Base-by-base conservation (phyloP, 2,888 invertebrate species). In the Anagyrus pseudococci region DNA sequence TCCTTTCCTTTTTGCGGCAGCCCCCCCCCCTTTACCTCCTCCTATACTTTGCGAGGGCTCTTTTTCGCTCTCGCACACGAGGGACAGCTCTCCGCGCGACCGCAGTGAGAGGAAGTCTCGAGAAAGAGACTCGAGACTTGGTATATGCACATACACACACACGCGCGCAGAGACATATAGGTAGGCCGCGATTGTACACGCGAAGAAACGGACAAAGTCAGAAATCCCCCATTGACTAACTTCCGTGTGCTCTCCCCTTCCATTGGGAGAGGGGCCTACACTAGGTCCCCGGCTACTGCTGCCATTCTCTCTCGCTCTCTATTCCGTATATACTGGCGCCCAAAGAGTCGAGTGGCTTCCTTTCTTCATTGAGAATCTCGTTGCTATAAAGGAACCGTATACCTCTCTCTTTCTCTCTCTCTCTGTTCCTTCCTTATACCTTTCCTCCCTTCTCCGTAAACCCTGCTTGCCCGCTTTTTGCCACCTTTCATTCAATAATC, bases 181-280 rank as follows among this genome's bases (percentile, higher is more conserved):
- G n/a, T n/a, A n/a, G 37, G 20, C 41, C 29, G 49, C 59, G 44
- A 56, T 59, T 59, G 55, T 59, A 44, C n/a, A n/a, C 44, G 25
- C 43, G 64, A 40, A 48, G 58, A 57, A 53, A 55, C 19, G 61
- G 41, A 65, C 61, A 65, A 65, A 65, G 65, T 65, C 65, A 56
- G 65, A 62, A 62, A 65, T 62, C 65, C 65, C 61, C 65, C 65
- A 65, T 65, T 65, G 62, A 65, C 62, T 62, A 65, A 65, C 65
- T 65, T 65, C 62, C 65, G 65, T 52, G 58, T 20, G 44, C 40
- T 15, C 17, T 41, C 40, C 40, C 40, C 40, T 41, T 41, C 17
- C 44, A 17, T 44, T 20, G 20, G 53, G 56, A 62, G 44, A 59
- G 62, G 58, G 60, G 56, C 56, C 62, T 57, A 56, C 44, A 29